Percentiles rank a stretch among this genome's conserved stretches.
Conservation (phyloP, 2,888 invertebrate genomes). For the Balanococcus diminutus region DNA sequence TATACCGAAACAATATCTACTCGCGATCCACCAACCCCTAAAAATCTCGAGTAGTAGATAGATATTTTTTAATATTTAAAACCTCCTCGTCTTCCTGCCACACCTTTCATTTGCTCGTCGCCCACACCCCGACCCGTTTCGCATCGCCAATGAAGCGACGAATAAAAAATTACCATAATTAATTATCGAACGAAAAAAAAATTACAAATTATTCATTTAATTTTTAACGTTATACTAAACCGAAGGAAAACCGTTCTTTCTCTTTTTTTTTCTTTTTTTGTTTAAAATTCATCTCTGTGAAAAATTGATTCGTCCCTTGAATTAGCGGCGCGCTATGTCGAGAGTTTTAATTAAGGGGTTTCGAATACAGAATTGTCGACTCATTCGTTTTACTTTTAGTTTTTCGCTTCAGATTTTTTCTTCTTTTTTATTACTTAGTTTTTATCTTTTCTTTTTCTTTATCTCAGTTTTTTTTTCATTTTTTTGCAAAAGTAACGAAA, state of each 20-base stretch:
- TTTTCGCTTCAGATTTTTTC: not conserved
- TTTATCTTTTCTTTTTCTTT: no score
- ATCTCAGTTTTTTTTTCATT: no score
- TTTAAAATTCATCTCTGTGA: not conserved
- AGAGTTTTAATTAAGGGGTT: constrained; percentile 12
- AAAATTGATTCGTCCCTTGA: constrained; percentile 16
- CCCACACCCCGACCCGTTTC: not conserved
- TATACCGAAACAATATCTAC: not conserved
- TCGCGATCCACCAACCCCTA: not conserved
- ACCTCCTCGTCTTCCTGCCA: not conserved
- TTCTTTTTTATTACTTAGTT: not conserved
- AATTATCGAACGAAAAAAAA: constrained; percentile 26
- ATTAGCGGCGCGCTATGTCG: not conserved
- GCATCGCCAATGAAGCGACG: constrained; percentile 8
- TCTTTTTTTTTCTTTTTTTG: not conserved
- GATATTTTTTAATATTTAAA: constrained; percentile 24
- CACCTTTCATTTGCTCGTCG: no score
- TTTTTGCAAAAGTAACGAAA: no score
- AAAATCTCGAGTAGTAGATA: not conserved
- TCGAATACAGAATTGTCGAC: not conserved
- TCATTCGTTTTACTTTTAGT: not conserved
- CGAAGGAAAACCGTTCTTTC: not conserved
- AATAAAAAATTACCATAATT: constrained; percentile 30
- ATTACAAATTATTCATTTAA: constrained; percentile 8
- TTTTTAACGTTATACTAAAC: constrained; percentile 25